Base-by-base conservation (phyloP, 2,888 invertebrate species). In the Phalera bucephala region DNA sequence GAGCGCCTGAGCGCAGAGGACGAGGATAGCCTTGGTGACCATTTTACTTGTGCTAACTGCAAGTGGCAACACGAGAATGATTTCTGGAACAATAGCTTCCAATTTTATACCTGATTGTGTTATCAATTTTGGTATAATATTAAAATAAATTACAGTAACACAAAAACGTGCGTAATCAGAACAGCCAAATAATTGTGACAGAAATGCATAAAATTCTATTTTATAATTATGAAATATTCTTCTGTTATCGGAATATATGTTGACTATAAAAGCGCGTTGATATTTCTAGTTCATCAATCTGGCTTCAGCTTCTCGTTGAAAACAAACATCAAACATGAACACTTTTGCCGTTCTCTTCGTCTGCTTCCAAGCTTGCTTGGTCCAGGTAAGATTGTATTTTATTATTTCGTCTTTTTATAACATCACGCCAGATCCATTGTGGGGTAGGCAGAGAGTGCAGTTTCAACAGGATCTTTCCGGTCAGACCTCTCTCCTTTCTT, bases 321-420 rank as follows among this genome's bases (percentile, higher is more conserved):
- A 8, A 19, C 29, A 19, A 20, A 39, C 25, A 33, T 40, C 15
- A 21, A 51, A 17, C 33, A 52, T 52, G 52, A 40, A 36, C 37
- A 25, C 38, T 17, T 40, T 45, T 33, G 11, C 40, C 14, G 28
- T 53, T 29, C 17, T 40, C 9, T 22, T 53, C 6, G n/a, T 54
- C 33, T 53, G 46, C 39, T 17, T 53, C 32, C 53, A 50, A 36
- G 44, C 43, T 42, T 52, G 37, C 36, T 41, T 53, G 40, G 32
- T 52, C 19, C 45, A 49, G 39, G 52, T 53, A 3, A 33, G 32
- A 32, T 17, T 17, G 3, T 17, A 1, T 6, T 11, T n/a, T 7
- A 13, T 9, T 20, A 8, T 17, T 9, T 2, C 3, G 7, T 19
- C 7, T 19, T 19, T 3, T 5, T n/a, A n/a, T n/a, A n/a, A n/a